Evolutionary conservation across 2,113 vertebrate species (phyloP).

Genomic region (Pogonocichla stellata): DNA sequence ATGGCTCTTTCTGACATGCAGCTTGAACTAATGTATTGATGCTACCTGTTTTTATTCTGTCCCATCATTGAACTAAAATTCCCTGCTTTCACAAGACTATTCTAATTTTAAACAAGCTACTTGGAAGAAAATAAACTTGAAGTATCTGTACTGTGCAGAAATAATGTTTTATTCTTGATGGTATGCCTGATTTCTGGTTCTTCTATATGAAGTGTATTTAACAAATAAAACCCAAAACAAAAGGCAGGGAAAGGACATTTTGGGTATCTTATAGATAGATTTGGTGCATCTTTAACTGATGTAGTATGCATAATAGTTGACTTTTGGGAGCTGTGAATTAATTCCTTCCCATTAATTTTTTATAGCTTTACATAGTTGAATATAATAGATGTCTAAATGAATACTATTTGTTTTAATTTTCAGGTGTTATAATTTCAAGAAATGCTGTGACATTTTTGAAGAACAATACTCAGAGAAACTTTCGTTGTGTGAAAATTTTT

Average conservation of each 20-base stretch:
- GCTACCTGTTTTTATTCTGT: neutral
- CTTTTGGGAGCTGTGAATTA: neutral
- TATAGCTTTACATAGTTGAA: neutral
- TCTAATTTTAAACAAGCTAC: neutral
- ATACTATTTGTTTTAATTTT: conserved; percentile 42
- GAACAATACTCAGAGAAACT: conserved; percentile 27
- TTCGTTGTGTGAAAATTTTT: conserved; percentile 22
- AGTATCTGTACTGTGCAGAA: neutral
- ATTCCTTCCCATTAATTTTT: neutral
- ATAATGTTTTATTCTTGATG: neutral
- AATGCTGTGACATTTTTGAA: conserved; percentile 56
- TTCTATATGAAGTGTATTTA: neutral
- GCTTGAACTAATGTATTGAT: neutral
- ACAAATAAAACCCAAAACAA: neutral
- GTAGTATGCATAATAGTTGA: neutral
- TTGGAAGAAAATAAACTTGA: neutral
- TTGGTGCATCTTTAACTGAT: neutral
- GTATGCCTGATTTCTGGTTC: neutral
- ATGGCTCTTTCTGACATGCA: neutral
- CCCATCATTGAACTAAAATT: neutral
- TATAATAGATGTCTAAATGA: neutral
- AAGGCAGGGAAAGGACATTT: neutral
- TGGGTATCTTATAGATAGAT: neutral
- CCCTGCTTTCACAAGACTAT: neutral
- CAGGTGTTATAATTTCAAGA: conserved; percentile 66